Evolutionary conservation across 1,140 invertebrate species (phyloP), one percentile per base, ranked within the genome.

Genomic region (Maconellicoccus hirsutus): DNA sequence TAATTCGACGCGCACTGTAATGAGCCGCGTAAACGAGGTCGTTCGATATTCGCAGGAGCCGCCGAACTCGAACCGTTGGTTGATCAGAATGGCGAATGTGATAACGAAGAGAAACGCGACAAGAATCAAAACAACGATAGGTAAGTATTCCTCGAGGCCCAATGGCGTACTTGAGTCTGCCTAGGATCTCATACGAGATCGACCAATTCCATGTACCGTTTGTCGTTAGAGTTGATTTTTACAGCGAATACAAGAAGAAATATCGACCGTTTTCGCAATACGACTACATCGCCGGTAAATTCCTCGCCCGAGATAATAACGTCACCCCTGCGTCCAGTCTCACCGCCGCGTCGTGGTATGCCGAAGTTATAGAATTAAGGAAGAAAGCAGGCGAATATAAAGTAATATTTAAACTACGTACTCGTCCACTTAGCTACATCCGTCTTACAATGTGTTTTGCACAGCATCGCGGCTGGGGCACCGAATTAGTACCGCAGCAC

Each of bases 371-470:
- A 76, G 92, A 94, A 81, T 83, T 94, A 74, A 86, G 92, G 76
- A 92, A 92, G 79, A 91, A 93, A 79, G 92, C 92, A 78, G 91
- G 90, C 76, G 91, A 94, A 80, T 94, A 94, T 81, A 93, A 93
- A 86, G 61, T 66, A 26, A 23, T 8, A 25, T 23, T 22, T 23
- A 4, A 6, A 8, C 61, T 16, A 16, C 22, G 6, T 22, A 66
- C 21, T 23, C 21, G 25, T 16, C 12, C n/a, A 52, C 16, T 6
- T 52, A 52, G 42, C 2, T 52, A 52, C 10, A 2, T 52, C 6
- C 42, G 4, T 33, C 3, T 33, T 33, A 33, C 29, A 33, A 33
- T 33, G 29, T 33, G 29, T 33, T 6, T 33, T 33, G 83, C 75
- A 79, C 93, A 91, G 61, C 87, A 90, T 80, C 89, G 91, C 77